phyloP scores from a whole-genome alignment of 2,113 vertebrate genomes.

The Zosterops lateralis region DNA sequence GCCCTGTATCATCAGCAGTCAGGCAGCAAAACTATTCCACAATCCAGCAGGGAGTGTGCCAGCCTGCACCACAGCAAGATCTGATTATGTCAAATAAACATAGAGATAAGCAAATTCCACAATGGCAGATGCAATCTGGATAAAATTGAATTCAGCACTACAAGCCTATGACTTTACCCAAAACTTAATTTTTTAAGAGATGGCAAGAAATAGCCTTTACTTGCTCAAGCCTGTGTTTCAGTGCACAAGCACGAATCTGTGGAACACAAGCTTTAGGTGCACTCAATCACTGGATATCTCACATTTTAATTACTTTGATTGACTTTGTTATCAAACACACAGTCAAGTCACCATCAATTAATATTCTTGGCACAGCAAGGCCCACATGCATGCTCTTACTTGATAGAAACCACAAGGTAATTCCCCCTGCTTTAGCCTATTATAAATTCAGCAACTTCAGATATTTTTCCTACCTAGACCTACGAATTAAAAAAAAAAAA shows the following conservation, averaged over 20 bases:
- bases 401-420: background rate
- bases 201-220: background rate
- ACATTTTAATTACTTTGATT: constrained; percentile 29
- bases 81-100: background rate
- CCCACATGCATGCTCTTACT: background rate
- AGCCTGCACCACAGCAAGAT: background rate
- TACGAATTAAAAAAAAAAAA: background rate
- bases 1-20: background rate
- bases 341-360: background rate
- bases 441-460: background rate
- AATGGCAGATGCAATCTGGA: background rate
- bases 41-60: background rate
- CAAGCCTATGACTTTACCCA: background rate
- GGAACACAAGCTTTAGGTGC: background rate
- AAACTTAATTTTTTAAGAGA: background rate
- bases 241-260: background rate
- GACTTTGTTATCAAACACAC: background rate
- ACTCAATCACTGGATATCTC: background rate
- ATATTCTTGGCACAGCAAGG: background rate
- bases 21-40: background rate
- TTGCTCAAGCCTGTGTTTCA: background rate
- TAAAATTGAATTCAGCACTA: constrained; percentile 31
- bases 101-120: background rate
- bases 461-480: background rate
- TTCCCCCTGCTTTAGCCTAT: background rate